These are phyloP conservation scores for Excalfactoria chinensis DNA, from an alignment of 2,113 vertebrate genomes.

Conservation along the genomic window DNA sequence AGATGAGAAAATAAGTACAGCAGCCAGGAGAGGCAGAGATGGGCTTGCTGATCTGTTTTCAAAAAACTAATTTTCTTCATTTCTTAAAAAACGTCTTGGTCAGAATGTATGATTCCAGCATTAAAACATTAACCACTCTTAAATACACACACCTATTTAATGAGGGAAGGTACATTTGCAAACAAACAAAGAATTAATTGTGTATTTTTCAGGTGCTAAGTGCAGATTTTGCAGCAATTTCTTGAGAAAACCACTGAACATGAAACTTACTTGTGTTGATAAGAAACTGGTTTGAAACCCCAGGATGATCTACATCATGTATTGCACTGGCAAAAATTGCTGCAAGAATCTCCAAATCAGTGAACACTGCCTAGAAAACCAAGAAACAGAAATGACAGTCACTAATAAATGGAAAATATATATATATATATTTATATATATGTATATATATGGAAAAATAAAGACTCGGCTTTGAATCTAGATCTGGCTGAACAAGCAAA, in stretches of 20 bases:
- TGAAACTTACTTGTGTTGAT: constrained; percentile 97
- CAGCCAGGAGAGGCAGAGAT: neutral
- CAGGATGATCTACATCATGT: constrained; percentile 98
- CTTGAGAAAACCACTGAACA: neutral
- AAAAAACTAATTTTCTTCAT: neutral
- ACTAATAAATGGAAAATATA: neutral
- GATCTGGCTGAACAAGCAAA: neutral
- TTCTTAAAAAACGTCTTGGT: neutral
- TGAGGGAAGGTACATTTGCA: neutral
- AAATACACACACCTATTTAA: neutral
- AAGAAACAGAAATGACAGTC: constrained; percentile 3
- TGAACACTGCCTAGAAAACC: constrained; percentile 92
- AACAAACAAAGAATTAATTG: neutral
- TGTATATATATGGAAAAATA: no score
- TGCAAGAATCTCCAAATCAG: constrained; percentile 97
- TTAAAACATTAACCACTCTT: neutral
- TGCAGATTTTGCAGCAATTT: neutral
- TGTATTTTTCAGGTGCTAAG: neutral
- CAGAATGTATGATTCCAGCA: neutral
- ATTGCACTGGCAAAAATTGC: constrained; percentile 99
- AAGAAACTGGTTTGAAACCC: constrained; percentile 99
- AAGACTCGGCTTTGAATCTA: neutral
- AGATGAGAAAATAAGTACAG: neutral
- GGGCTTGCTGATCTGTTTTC: neutral
- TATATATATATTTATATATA: no score